A percentile compares a stretch with the other conserved stretches of the same genome.
These are phyloP conservation scores for Drosophila meridiana DNA, from an alignment of 2,888 invertebrate genomes.

Conservation along the genomic window DNA sequence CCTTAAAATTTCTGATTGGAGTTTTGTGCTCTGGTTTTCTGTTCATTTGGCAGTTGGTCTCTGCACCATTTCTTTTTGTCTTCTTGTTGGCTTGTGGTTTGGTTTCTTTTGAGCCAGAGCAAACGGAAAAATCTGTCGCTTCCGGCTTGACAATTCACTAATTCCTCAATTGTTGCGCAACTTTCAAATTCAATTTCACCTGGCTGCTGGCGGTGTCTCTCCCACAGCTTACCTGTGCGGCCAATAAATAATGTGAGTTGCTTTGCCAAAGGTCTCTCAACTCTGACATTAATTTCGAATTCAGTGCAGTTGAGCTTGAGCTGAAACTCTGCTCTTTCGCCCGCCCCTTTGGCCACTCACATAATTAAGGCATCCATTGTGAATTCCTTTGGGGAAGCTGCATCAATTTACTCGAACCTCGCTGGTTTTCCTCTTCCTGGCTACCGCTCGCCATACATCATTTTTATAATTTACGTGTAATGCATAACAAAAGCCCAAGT, in stretches of 20 bases:
- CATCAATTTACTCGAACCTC: slow-evolving; percentile 28
- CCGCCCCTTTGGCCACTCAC: neutral
- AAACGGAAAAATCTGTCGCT: slow-evolving; percentile 37
- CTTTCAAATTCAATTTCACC: slow-evolving; percentile 46
- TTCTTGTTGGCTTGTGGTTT: slow-evolving; percentile 17
- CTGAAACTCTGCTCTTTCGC: neutral
- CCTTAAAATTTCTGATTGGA: slow-evolving; percentile 46
- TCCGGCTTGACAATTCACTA: slow-evolving; percentile 61
- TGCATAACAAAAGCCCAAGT: slow-evolving; percentile 55
- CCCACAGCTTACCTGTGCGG: neutral
- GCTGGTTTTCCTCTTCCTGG: slow-evolving; percentile 11
- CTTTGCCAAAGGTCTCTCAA: slow-evolving; percentile 29
- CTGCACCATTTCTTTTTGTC: neutral
- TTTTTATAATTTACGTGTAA: slow-evolving; percentile 70
- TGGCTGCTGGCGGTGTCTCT: slow-evolving; percentile 13
- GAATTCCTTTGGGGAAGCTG: slow-evolving; percentile 41
- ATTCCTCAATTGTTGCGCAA: slow-evolving; percentile 56
- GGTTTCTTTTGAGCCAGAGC: slow-evolving; percentile 28
- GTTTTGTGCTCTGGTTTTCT: slow-evolving; percentile 18
- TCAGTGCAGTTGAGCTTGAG: slow-evolving; percentile 42
- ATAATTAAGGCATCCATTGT: slow-evolving; percentile 62
- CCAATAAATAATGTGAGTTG: slow-evolving; percentile 49
- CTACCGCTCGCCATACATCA: slow-evolving; percentile 47
- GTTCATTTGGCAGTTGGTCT: slow-evolving; percentile 29
- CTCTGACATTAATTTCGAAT: slow-evolving; percentile 51